Evolutionary conservation across 2,113 vertebrate genomes (phyloP).

Genomic region (Onychostruthus taczanowskii): DNA sequence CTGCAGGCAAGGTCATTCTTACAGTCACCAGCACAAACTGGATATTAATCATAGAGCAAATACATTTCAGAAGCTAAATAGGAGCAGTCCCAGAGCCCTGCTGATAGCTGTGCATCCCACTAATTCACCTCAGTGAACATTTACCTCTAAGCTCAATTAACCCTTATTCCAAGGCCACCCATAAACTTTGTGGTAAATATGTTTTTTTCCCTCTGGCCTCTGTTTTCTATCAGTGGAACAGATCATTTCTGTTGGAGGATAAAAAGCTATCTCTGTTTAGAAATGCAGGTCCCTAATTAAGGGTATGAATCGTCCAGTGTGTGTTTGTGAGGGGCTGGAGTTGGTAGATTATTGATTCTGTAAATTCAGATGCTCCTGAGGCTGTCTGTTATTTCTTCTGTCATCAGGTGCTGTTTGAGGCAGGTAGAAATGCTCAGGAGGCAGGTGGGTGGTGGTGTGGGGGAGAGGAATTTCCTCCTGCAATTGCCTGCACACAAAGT

Average conservation of each 20-base stretch:
- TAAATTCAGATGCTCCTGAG: constrained; percentile 27
- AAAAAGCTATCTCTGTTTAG: constrained; percentile 48
- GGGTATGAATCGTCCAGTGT: not conserved
- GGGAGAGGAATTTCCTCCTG: constrained; percentile 3
- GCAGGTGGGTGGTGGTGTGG: not conserved
- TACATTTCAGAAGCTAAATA: constrained; percentile 66
- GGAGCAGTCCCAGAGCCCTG: constrained; percentile 67
- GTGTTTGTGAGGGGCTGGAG: not conserved
- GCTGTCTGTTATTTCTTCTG: constrained; percentile 18
- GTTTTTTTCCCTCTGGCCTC: constrained; percentile 25
- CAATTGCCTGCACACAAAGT: constrained; percentile 11
- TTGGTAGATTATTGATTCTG: not conserved
- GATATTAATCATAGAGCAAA: constrained; percentile 69
- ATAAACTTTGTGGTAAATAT: constrained; percentile 76
- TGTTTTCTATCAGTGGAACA: constrained; percentile 67
- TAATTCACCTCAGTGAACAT: constrained; percentile 75
- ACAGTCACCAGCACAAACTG: constrained; percentile 57
- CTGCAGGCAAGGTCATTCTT: constrained; percentile 55
- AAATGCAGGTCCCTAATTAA: constrained; percentile 64
- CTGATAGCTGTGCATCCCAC: constrained; percentile 66
- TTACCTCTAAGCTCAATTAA: constrained; percentile 78
- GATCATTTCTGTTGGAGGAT: constrained; percentile 63
- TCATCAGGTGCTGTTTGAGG: constrained; percentile 3
- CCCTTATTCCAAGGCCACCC: constrained; percentile 74
- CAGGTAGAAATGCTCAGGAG: not conserved